phyloP scores from a whole-genome alignment of 1,140 invertebrate species.

The Palaemon carinicauda region DNA sequence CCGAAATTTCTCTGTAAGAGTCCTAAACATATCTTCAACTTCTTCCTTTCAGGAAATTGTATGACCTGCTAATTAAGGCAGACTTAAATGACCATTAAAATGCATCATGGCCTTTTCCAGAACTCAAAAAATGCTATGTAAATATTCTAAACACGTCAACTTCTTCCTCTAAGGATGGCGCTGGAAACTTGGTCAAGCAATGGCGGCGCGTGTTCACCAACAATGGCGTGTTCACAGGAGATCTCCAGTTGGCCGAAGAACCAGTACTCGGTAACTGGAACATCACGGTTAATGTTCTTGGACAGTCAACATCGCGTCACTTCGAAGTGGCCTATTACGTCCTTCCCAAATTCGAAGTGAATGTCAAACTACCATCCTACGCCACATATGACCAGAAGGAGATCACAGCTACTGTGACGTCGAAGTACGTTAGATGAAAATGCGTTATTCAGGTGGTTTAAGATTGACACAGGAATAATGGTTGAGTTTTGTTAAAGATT shows the following conservation, averaged over 20 bases:
- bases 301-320: slow-evolving; percentile 70
- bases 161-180: slow-evolving; percentile 72
- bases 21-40: no score
- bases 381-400: slow-evolving; percentile 80
- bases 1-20: no score
- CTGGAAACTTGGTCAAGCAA: slow-evolving; percentile 82
- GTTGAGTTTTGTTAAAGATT: background rate
- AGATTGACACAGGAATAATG: background rate
- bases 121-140: background rate
- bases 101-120: background rate
- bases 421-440: slow-evolving; percentile 74
- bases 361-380: slow-evolving; percentile 81
- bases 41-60: no score
- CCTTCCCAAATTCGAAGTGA: slow-evolving; percentile 90
- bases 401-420: slow-evolving; percentile 79
- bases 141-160: background rate
- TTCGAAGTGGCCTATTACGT: slow-evolving; percentile 92
- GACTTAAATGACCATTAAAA: no score
- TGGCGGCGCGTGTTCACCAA: slow-evolving; percentile 75
- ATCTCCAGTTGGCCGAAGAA: slow-evolving; percentile 81
- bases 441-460: background rate
- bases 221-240: slow-evolving; percentile 79
- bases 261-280: slow-evolving; percentile 93
- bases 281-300: slow-evolving; percentile 74
- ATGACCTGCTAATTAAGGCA: no score